Evolutionary conservation across 2,113 vertebrate species (phyloP), one percentile per base, ranked within the genome.

Genomic region (Heloderma charlesbogerti): DNA sequence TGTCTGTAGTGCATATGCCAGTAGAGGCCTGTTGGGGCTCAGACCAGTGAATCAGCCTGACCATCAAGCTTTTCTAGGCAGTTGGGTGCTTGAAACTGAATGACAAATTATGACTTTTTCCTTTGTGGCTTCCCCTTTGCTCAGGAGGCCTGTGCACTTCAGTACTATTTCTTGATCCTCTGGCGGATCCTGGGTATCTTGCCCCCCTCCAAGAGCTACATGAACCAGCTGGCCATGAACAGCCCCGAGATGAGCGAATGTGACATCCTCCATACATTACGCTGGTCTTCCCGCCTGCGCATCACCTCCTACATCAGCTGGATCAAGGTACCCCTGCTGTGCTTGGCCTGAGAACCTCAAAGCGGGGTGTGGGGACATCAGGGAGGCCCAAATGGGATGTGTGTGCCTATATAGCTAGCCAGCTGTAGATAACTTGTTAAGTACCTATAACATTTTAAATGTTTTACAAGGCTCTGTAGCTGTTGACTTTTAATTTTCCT

Each of bases 141-240:
- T 31, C 93, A 99, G 99, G 99, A 99, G 97, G 99, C 99, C 79
- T 99, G 99, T 95, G 99, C 99, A 18, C 98, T 99, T 89, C 99
- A 99, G 81, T 99, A 99, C 97, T 99, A 98, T 92, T 99, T 99
- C 95, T 92, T 99, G 95, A 98, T 99, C 57, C 97, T 99, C 54
- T 99, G 99, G 99, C 97, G 98, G 86, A 98, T 99, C 84, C 96
- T 99, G 40, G 99, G 99, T 0, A 98, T 99, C 90, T 96, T 99
- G 80, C 99, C 99, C 40, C 99, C 99, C 0, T 99, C 99, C 20
- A 99, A 98, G 93, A 97, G 90, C 86, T 99, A 98, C 94, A 96
- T 99, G 94, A 99, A 99, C 91, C 98, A 99, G 81, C 94, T 99
- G 92, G 98, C 98, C 72, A 96, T 80, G 22, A 98, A 98, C 89